Base-by-base conservation (phyloP, 2,888 invertebrate genomes). In the Apamea sordens region DNA sequence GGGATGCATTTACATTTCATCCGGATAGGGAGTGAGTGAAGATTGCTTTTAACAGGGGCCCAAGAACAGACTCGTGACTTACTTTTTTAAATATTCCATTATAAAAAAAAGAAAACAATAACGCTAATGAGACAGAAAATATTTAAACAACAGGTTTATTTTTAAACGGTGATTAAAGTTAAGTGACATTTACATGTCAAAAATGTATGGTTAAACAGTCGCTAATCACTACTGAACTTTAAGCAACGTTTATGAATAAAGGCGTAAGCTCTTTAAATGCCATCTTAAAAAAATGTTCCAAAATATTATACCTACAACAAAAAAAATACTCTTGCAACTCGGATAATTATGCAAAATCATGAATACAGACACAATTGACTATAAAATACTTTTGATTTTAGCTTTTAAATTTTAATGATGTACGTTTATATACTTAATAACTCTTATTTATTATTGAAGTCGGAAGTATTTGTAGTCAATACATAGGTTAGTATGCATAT, bases 391-490 rank as follows among this genome's bases (percentile, higher is more conserved):
- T 89, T 79, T 70, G 77, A 86, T 85, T 80, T 65, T 28, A 67
- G 61, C 73, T 84, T 86, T 77, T 70, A 77, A 76, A 87, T 76
- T 88, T 67, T 76, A 73, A 77, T 32, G 15, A 74, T 77, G 59
- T 79, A 80, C 28, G 79, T 85, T 77, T 75, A 41, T 77, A 77
- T 72, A 76, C 59, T 74, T 81, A 77, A 68, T 70, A 64, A 65
- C 28, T 83, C 59, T 13, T 80, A 82, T 79, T 88, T 86, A 80
- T 86, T 83, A 76, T 86, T 77, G 10, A n/a, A 81, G 63, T 87
- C 56, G 13, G 73, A 86, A 88, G 90, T 89, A 89, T 89, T 89
- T 88, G 68, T 83, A 68, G 76, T 87, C 78, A 79, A 74, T 56
- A 21, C 67, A 61, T 88, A 88, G 82, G 32, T 76, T 85, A 89